Base-by-base conservation (phyloP, 2,797 vertebrate genomes). In the Coreius guichenoti region DNA sequence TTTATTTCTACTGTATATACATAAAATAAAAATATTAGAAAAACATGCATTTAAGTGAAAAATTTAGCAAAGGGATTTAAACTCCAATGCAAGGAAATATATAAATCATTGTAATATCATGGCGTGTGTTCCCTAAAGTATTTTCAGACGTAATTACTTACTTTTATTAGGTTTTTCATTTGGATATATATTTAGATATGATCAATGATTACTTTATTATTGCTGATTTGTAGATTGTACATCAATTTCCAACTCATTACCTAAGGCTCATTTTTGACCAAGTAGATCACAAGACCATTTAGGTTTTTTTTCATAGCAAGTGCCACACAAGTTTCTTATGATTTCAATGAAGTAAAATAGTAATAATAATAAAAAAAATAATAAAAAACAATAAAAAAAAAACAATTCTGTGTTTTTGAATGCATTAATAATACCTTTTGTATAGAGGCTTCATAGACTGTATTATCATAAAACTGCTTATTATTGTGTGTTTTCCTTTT, bases 371-470 rank as follows among this genome's bases (percentile, higher is more conserved):
- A 8, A 54, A 4, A 47, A 47, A n/a, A n/a, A n/a, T n/a, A n/a
- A n/a, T n/a, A n/a, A n/a, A n/a, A n/a, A n/a, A n/a, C n/a, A n/a
- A n/a, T n/a, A n/a, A n/a, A n/a, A n/a, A n/a, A n/a, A n/a, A n/a
- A n/a, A n/a, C n/a, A n/a, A n/a, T n/a, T n/a, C n/a, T n/a, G n/a
- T n/a, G n/a, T n/a, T n/a, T 75, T 33, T 17, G 17, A 23, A 5
- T 49, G 43, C 26, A 51, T 68, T 54, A 45, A 11, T 19, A 72
- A 58, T 61, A 39, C 31, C 33, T 26, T 19, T 74, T 21, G 8
- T 11, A 49, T 83, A 79, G 76, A 77, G 75, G 79, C 79, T 80
- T 80, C 63, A 51, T 80, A 45, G 11, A 43, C 45, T 51, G 14
- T 49, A 8, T 65, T 39, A 5, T 23, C 69, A 47, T 63, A 47